Evolutionary conservation across 2,888 invertebrate genomes (phyloP).

Genomic region (Mantis religiosa): DNA sequence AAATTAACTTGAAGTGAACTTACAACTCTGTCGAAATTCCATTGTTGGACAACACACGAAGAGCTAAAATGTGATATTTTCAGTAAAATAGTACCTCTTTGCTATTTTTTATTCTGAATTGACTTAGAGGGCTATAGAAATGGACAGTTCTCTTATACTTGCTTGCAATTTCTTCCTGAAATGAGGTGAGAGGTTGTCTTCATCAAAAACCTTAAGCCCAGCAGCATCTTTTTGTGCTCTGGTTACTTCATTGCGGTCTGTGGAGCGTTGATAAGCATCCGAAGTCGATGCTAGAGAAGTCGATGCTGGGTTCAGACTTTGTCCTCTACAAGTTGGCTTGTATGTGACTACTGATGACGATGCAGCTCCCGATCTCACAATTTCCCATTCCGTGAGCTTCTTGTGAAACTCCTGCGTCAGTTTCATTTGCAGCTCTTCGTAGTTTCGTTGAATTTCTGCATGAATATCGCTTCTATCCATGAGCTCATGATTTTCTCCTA

Average conservation of each 20-base stretch:
- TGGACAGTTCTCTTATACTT: slow-evolving; percentile 13
- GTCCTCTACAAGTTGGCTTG: neutral
- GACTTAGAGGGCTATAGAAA: too few relatives aligned
- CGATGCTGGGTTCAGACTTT: neutral
- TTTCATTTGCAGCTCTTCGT: slow-evolving; percentile 66
- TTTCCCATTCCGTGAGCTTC: slow-evolving; percentile 63
- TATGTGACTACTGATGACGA: slow-evolving; percentile 24
- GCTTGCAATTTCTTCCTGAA: slow-evolving; percentile 80
- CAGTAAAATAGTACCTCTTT: too few relatives aligned
- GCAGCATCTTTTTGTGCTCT: slow-evolving; percentile 11
- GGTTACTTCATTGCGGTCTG: slow-evolving; percentile 38
- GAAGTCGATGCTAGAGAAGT: too few relatives aligned
- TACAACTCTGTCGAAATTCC: too few relatives aligned
- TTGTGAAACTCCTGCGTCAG: slow-evolving; percentile 71
- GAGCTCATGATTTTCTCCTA: neutral
- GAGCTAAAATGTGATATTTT: too few relatives aligned
- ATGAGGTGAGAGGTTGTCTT: slow-evolving; percentile 71
- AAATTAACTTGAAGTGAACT: too few relatives aligned
- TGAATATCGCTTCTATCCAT: slow-evolving; percentile 39
- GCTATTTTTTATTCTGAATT: too few relatives aligned
- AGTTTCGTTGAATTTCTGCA: slow-evolving; percentile 68
- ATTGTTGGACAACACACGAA: too few relatives aligned
- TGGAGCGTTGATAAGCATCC: too few relatives aligned
- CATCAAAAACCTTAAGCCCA: slow-evolving; percentile 39
- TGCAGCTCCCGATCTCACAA: slow-evolving; percentile 36